Base-by-base conservation (phyloP, 1,140 invertebrate species). In the Melipona quadrifasciata region DNA sequence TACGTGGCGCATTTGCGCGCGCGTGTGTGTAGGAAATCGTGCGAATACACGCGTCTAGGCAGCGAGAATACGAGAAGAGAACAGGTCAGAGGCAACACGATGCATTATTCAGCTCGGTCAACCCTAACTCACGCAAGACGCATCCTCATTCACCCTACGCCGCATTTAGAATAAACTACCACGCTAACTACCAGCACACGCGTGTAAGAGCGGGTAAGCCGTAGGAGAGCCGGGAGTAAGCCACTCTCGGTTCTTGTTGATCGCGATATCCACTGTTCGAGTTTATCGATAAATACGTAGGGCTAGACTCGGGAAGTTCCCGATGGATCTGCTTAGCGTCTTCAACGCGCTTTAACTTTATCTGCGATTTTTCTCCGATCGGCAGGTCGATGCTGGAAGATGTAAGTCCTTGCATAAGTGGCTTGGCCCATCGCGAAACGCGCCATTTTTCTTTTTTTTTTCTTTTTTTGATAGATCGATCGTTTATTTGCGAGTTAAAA, bases 41-140 rank as follows among this genome's bases (percentile, higher is more conserved):
- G 87, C 82, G 74, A 77, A 84, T 76, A 61, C 72, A 85, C 72
- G 88, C 86, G 81, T 47, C 39, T 82, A 81, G 85, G 84, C 78
- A 87, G 86, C 71, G 79, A 74, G 88, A 91, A 91, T 91, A 92
- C 90, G 89, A 47, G 39, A 47, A 47, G 89, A 88, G 90, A 90
- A 89, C 80, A 88, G 78, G 90, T 82, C 84, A 88, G 89, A 91
- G 91, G 90, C 87, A 90, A 88, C 83, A 82, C 89, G 91, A 92
- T 93, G 92, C 92, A 93, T 93, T 93, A 93, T 93, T 93, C 93
- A 93, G 91, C 72, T 90, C 89, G 88, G 89, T 89, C 91, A 92
- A 91, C 91, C 92, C 92, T 93, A 93, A 92, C 92, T 93, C 91
- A 93, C 92, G 92, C 92, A 93, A 93, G 93, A 92, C 91, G 91